Conservation (phyloP, 2,888 invertebrate genomes). For the Leucozona laternaria region DNA sequence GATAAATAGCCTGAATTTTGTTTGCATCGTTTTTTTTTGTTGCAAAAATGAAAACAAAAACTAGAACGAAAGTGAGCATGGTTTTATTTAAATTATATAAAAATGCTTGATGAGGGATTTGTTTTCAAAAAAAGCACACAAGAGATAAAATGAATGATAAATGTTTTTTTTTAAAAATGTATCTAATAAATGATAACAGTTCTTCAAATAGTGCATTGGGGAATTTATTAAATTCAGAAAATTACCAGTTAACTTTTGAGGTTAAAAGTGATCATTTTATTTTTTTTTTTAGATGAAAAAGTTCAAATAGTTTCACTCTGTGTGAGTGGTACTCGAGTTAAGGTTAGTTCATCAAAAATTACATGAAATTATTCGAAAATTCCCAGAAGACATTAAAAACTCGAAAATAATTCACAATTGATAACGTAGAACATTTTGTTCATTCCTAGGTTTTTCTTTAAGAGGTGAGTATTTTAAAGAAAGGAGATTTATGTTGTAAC, state of each 20-base stretch:
- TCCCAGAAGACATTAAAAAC: no score
- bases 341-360: no score
- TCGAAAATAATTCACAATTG: no score
- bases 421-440: no score
- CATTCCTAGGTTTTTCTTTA: no score
- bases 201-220: neutral
- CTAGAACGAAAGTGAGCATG: neutral
- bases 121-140: neutral
- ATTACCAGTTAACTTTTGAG: neutral
- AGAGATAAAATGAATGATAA: neutral
- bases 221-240: neutral
- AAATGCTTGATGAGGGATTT: neutral
- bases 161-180: neutral
- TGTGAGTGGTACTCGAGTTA: no score
- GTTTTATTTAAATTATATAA: conserved; percentile 1
- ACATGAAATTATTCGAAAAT: no score
- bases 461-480: no score
- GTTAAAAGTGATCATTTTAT: neutral
- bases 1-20: neutral
- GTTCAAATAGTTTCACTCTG: no score
- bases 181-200: neutral
- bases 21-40: neutral
- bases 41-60: neutral
- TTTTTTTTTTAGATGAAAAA: no score
- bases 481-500: no score